Evolutionary conservation across 2,888 invertebrate species (phyloP), one percentile per base, ranked within the genome.

Genomic region (Drosophila ustulata): DNA sequence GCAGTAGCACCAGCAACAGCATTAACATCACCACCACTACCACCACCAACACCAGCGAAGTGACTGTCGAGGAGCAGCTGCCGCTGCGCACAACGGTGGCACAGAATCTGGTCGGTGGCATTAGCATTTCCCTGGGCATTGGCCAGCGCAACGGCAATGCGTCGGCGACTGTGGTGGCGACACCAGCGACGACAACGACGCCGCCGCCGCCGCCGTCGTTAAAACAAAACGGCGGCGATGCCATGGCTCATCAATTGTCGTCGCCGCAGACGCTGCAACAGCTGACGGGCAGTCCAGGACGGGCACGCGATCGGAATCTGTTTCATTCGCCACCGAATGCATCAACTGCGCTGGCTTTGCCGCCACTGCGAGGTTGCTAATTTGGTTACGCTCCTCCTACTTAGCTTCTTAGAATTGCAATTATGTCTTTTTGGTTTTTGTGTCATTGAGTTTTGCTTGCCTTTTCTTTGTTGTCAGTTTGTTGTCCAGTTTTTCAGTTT

Each of bases 281-380:
- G 82, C 83, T 92, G 67, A 90, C 89, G 70, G 91, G 92, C 72
- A 92, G 92, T 89, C 92, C 92, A 69, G 92, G 92, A 82, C 89
- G 92, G 71, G 92, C 92, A 56, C 90, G 92, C 72, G 92, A 92
- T 89, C 91, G 92, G 66, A 92, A 92, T 90, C 78, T 92, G 51
- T 92, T 92, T 80, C 90, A 92, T 75, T 89, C 90, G 74, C 90
- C 92, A 69, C 90, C 92, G 46, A 88, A 91, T 73, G 81, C 91
- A 71, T 87, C 90, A 74, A 90, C 89, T 75, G 91, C 91, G 55
- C 79, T 90, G 75, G 88, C 92, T 50, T 86, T 92, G 82, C 92
- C 92, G 78, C 80, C 92, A 80, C 88, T 92, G 83, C 91, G 92
- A 92, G 92, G 92, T 92, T 89, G 88, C 80, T 88, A 74, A 32